Conservation (phyloP, 1,140 invertebrate genomes). For the Harlomillsia oculata region DNA sequence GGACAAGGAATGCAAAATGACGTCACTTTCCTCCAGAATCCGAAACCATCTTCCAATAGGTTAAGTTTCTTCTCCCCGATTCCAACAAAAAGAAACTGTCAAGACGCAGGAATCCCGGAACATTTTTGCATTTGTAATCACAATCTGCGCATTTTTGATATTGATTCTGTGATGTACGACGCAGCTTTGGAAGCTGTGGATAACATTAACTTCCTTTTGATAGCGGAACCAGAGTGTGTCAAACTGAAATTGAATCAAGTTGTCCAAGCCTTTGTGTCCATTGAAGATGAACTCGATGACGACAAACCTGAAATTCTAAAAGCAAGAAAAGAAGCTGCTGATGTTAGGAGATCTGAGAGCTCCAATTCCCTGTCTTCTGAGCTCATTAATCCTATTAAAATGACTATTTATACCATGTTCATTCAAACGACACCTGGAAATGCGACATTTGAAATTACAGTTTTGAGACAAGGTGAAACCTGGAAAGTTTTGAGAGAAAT, state of each 20-base stretch:
- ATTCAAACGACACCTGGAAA: slow-evolving; percentile 52
- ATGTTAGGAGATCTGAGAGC: too few species aligned
- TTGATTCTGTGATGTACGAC: slow-evolving; percentile 36
- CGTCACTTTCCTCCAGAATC: background rate
- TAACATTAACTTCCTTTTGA: background rate
- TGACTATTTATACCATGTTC: background rate
- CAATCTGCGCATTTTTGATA: too few species aligned
- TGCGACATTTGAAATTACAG: slow-evolving; percentile 63
- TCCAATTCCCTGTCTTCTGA: too few species aligned
- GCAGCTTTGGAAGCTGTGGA: background rate
- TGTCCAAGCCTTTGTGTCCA: background rate
- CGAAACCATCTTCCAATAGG: slow-evolving; percentile 2
- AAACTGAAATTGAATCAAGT: background rate
- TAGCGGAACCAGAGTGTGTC: background rate
- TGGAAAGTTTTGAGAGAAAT: slow-evolving; percentile 40
- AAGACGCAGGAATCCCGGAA: slow-evolving; percentile 43
- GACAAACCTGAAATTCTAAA: background rate
- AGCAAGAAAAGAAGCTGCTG: background rate
- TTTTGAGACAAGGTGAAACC: slow-evolving; percentile 36
- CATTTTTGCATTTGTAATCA: slow-evolving; percentile 50
- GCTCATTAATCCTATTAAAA: too few species aligned
- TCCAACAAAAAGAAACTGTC: slow-evolving; percentile 40
- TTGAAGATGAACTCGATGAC: background rate
- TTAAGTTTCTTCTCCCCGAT: slow-evolving; percentile 39
- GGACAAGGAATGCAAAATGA: background rate